Conservation (phyloP, 1,140 invertebrate genomes). For the Tetraneura akinire region DNA sequence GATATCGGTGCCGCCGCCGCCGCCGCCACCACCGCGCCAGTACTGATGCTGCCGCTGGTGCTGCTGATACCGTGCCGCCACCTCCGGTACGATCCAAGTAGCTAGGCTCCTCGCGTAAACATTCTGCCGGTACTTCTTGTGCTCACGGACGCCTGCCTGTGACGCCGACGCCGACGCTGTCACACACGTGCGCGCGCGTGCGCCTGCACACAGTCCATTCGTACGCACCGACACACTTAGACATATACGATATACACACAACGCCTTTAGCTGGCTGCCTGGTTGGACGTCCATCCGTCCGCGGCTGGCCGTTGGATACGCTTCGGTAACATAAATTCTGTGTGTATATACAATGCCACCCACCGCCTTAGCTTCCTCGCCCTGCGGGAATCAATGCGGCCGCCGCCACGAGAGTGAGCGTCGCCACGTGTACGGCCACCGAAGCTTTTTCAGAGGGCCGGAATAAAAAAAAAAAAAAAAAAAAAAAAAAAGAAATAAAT, state of each 20-base stretch:
- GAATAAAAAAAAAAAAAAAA: not conserved
- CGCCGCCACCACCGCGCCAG: not conserved
- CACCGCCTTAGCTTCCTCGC: not conserved
- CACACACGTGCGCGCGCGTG: too few species aligned
- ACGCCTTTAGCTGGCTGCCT: conserved; percentile 11
- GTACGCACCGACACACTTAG: not conserved
- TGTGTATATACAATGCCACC: not conserved
- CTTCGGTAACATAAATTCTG: not conserved
- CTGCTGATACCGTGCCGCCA: not conserved
- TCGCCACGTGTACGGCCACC: not conserved
- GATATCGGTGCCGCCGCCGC: conserved; percentile 5
- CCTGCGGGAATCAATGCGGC: conserved; percentile 18
- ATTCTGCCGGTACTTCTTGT: too few species aligned
- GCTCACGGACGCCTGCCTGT: not conserved
- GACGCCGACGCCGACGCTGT: not conserved
- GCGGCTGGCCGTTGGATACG: not conserved
- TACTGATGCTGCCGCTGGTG: not conserved
- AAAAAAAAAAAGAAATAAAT: not conserved
- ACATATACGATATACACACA: not conserved
- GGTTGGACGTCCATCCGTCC: conserved; percentile 19
- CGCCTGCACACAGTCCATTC: not conserved
- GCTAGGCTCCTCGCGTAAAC: too few species aligned
- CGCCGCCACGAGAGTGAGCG: not conserved
- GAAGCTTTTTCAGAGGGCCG: not conserved
- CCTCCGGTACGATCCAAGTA: not conserved